Base-by-base conservation (phyloP, 2,797 vertebrate genomes). In the Urosaurus nigricauda region DNA sequence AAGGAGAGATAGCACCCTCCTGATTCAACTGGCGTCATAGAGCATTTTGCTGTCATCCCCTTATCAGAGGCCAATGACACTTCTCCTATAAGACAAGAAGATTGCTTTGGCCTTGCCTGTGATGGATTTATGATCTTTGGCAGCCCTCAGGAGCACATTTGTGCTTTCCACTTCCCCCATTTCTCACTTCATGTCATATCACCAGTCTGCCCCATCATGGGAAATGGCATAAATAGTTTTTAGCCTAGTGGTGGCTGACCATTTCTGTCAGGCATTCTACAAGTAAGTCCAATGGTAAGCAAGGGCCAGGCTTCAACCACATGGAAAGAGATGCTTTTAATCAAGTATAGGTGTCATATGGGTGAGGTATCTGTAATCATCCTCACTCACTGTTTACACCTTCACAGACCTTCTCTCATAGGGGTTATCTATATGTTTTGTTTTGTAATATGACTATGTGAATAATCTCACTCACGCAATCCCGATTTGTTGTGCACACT, bases 91-190 rank as follows among this genome's bases (percentile, higher is more conserved):
- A 51, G 68, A 85, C 68, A 21, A 74, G 40, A n/a, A 77, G 43
- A 77, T 89, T 40, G 70, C 79, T 75, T 81, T 75, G 88, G 79
- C 84, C 88, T 89, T 86, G 88, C 79, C 70, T 14, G 26, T 65
- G 84, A 82, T 43, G 26, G 78, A 86, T 89, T 89, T 89, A 89
- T 89, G 65, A 75, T 29, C 24, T 51, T 65, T 77, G 87, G 71
- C 87, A 53, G 35, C 29, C 29, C n/a, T 85, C 40, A 2, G 53
- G 65, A 85, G n/a, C 19, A 14, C 24, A 79, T 65, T 65, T 24
- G 56, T 63, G 78, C 17, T 51, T 58, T 16, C 40, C 14, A 21
- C 79, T 77, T 82, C 43, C 58, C 79, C 75, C 78, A 73, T 80
- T 80, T 68, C 35, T 88, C 87, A 84, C 68, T 73, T 65, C 13